Evolutionary conservation across 2,797 vertebrate species (phyloP), one percentile per base, ranked within the genome.

Genomic region (Acanthurus leucopareius): DNA sequence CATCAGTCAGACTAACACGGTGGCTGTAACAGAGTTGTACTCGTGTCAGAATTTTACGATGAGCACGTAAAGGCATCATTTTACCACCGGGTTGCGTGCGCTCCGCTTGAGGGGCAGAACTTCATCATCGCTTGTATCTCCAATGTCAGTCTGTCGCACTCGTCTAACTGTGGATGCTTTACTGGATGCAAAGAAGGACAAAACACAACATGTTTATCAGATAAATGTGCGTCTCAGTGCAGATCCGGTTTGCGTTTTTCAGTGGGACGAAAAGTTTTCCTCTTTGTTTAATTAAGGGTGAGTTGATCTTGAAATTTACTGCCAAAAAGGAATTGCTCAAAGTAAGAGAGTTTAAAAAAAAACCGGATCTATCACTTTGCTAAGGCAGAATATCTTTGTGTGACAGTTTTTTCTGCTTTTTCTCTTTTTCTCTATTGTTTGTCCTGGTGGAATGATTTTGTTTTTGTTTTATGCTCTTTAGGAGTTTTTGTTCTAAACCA

Each of bases 401-500:
- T 40, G 22, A 63, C 63, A 52, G 48, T 5, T 0, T 57, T 78
- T 61, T 59, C 86, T 82, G 35, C 85, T 80, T 64, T 82, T 86
- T 82, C 63, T 86, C 6, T 35, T 7, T 35, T 35, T 35, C 73
- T 86, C 52, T 74, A 3, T 73, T 89, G 59, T 88, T 82, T 75
- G 20, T 81, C 42, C 11, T 66, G 69, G 79, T 85, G 83, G 84
- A 90, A 88, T 93, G 89, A 92, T 90, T 86, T 83, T 92, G 79
- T 92, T 85, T 35, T 80, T 91, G 87, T 92, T 88, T 85, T 88
- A 88, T 94, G 92, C 90, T 93, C 92, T 94, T 85, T 94, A 95
- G 94, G 93, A 92, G 83, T 93, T 89, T 93, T 91, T 92, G 82
- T 91, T 92, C 89, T 91, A 93, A 93, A 91, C 60, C 88, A 88